A percentile compares a stretch with the other conserved stretches of the same genome.
phyloP scores from a whole-genome alignment of 2,113 vertebrate species.

The Edolisoma coerulescens region DNA sequence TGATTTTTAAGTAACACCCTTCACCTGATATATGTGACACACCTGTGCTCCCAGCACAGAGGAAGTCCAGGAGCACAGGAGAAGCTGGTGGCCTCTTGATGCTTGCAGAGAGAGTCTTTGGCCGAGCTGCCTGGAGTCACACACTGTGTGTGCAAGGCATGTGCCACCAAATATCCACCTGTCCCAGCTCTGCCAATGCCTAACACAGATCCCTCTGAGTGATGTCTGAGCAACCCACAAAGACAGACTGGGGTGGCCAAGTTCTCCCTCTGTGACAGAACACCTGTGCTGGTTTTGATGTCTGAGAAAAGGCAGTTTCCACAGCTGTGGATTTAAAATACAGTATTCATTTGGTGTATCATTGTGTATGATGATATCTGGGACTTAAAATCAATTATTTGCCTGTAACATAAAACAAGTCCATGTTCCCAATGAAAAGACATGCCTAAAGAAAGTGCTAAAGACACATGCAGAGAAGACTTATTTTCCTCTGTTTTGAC shows the following conservation, averaged over 20 bases:
- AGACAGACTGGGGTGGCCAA: not conserved
- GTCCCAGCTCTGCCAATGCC: not conserved
- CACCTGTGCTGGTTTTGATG: not conserved
- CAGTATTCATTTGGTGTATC: not conserved
- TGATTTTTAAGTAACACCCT: not conserved
- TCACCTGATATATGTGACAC: not conserved
- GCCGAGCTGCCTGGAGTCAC: not conserved
- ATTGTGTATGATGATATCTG: not conserved
- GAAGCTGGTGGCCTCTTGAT: not conserved
- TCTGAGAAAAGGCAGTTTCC: not conserved
- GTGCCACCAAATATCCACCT: not conserved
- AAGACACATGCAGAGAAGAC: not conserved
- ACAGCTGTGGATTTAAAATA: not conserved
- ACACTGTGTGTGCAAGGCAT: rapidly evolving
- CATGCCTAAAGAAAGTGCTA: not conserved
- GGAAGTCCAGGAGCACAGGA: not conserved
- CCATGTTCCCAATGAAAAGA: not conserved
- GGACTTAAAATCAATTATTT: not conserved
- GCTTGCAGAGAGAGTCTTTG: not conserved
- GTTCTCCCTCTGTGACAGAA: not conserved
- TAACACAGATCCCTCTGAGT: not conserved
- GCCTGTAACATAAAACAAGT: not conserved
- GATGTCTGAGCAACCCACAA: not conserved
- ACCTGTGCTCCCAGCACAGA: not conserved
- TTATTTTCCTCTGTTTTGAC: not conserved